Evolutionary conservation across 2,888 invertebrate species (phyloP).

Genomic region (Drosophila monieri): DNA sequence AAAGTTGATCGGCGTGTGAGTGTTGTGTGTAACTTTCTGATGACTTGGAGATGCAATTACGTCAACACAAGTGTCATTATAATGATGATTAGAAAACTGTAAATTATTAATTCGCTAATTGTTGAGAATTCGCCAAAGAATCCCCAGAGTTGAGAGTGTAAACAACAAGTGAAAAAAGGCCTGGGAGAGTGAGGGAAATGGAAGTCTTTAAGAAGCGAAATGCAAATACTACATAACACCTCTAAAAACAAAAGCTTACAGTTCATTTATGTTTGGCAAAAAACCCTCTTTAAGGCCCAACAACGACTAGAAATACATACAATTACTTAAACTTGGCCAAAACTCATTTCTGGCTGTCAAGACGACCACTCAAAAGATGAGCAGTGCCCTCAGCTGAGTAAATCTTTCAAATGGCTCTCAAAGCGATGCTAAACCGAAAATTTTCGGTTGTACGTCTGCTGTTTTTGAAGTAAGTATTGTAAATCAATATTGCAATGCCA

Average conservation of each 20-base stretch:
- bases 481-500: conserved; percentile 29
- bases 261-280: neutral
- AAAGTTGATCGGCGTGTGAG: conserved; percentile 46
- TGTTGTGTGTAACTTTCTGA: conserved; percentile 41
- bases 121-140: conserved; percentile 23
- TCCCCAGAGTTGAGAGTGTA: neutral
- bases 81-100: conserved; percentile 61
- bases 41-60: conserved; percentile 73
- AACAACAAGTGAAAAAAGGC: conserved; percentile 13
- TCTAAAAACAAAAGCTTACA: neutral
- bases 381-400: conserved; percentile 24
- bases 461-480: conserved; percentile 39
- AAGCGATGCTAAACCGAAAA: conserved; percentile 32
- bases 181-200: neutral
- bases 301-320: conserved; percentile 11
- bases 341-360: conserved; percentile 21
- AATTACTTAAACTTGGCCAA: conserved; percentile 16
- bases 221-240: neutral
- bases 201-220: neutral
- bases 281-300: neutral
- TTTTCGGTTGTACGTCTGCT: conserved; percentile 11
- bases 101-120: conserved; percentile 49
- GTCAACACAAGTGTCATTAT: conserved; percentile 60
- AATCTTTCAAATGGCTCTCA: conserved; percentile 31
- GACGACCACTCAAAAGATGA: conserved; percentile 14